phyloP scores from a whole-genome alignment of 2,797 vertebrate species.

The Lithobates pipiens region DNA sequence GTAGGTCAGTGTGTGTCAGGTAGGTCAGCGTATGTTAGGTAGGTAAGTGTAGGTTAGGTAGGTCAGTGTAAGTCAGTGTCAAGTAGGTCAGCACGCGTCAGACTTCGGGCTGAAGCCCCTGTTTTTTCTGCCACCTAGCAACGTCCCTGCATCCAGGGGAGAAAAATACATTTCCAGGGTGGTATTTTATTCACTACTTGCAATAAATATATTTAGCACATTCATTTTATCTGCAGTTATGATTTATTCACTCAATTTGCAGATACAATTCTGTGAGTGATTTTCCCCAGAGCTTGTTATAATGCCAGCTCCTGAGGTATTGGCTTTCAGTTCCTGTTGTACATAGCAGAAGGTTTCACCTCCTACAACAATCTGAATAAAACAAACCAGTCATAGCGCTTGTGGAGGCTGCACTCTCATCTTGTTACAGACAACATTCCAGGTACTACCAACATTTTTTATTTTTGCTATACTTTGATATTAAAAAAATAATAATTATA shows the following conservation, averaged over 20 bases:
- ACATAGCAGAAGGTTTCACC: constrained; percentile 29
- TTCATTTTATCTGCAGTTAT: neutral
- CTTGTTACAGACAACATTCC: constrained; percentile 43
- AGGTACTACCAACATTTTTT: constrained; percentile 10
- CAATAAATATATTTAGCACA: neutral
- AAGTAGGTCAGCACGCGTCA: too few species aligned
- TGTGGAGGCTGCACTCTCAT: constrained; percentile 28
- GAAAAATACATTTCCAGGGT: too few species aligned
- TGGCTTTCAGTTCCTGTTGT: constrained; percentile 33
- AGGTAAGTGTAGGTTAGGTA: too few species aligned
- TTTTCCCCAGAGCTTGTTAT: neutral
- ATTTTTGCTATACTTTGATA: neutral
- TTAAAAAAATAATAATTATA: neutral
- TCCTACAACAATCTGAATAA: constrained; percentile 46
- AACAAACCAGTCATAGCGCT: constrained; percentile 28
- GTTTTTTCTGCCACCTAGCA: too few species aligned
- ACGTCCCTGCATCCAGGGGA: too few species aligned
- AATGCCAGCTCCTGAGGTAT: neutral
- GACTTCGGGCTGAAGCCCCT: too few species aligned
- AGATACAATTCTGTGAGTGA: neutral
- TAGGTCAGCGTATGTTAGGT: too few species aligned
- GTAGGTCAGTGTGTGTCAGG: too few species aligned
- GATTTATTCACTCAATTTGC: neutral
- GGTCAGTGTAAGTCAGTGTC: too few species aligned
- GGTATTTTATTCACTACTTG: neutral